These are phyloP conservation scores for Drosophila monieri DNA, from an alignment of 2,888 invertebrate species.

Conservation along the genomic window DNA sequence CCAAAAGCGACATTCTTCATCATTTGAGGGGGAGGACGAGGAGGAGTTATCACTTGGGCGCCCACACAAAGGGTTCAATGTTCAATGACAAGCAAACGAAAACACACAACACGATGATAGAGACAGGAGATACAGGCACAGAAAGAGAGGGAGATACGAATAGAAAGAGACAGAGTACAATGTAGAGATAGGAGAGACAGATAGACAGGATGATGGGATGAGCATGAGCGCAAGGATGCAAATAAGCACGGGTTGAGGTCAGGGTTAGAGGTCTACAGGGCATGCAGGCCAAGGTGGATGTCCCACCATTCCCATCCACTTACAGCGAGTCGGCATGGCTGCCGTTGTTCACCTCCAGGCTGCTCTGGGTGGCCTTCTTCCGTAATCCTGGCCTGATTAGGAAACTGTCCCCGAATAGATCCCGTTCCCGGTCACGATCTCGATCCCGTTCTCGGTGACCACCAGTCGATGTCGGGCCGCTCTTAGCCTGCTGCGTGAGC, in stretches of 20 bases:
- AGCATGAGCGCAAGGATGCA: slow-evolving; percentile 24
- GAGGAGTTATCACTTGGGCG: slow-evolving; percentile 75
- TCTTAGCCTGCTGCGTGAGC: slow-evolving; percentile 70
- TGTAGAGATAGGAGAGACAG: slow-evolving; percentile 46
- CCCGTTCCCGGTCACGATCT: slow-evolving; percentile 51
- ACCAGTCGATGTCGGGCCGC: slow-evolving; percentile 65
- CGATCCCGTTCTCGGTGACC: slow-evolving; percentile 49
- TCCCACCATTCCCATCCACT: slow-evolving; percentile 52
- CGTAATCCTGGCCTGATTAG: slow-evolving; percentile 43
- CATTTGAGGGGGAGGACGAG: slow-evolving; percentile 74
- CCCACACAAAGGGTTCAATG: slow-evolving; percentile 63
- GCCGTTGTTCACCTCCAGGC: slow-evolving; percentile 79
- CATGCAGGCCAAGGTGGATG: slow-evolving; percentile 37
- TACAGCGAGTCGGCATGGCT: slow-evolving; percentile 82
- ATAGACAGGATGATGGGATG: slow-evolving; percentile 38
- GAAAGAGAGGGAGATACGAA: slow-evolving; percentile 17
- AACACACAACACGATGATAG: slow-evolving; percentile 42
- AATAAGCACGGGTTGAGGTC: slow-evolving; percentile 30
- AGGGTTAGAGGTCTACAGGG: slow-evolving; percentile 24
- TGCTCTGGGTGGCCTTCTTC: slow-evolving; percentile 56
- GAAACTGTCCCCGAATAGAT: slow-evolving; percentile 71
- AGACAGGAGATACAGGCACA: slow-evolving; percentile 40
- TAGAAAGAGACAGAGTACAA: slow-evolving; percentile 42
- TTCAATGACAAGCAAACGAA: slow-evolving; percentile 75
- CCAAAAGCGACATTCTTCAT: slow-evolving; percentile 83